Evolutionary conservation across 1,140 invertebrate species (phyloP), one percentile per base, ranked within the genome.

Genomic region (Limonius californicus): DNA sequence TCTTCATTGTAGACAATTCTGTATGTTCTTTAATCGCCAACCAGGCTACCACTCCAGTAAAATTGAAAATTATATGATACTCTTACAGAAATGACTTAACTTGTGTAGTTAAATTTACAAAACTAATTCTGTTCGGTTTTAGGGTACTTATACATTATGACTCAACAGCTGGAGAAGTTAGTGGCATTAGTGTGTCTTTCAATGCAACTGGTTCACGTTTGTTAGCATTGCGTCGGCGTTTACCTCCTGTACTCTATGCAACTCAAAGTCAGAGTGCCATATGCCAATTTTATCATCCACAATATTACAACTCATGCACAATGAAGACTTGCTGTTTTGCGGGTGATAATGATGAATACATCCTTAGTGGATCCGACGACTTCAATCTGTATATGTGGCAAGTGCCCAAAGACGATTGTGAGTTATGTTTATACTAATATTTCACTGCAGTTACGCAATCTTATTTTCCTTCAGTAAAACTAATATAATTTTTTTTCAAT

Each of bases 241-340:
- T 93, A 59, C 87, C 91, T 0, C 93, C 94, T 0, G 89, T 94
- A 1, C 77, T 97, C 0, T 98, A 94, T 73, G 79, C 81, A 0
- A 80, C 90, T 0, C 79, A 86, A 58, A 85, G 84, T 4, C 76
- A 86, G 0, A 81, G 84, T 18, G 85, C 89, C 0, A 73, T 90
- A 16, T 90, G 87, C 59, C 89, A 95, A 77, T 96, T 98, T 77
- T 92, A 95, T 76, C 90, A 95, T 75, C 83, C 86, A 19, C 90
- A 91, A 60, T 98, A 97, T 76, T 96, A 94, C 68, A 97, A 97
- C 76, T 95, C 92, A 1, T 97, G 94, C 75, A 97, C 95, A 0
- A 96, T 97, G 92, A 98, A 98, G 78, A 95, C 92, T 62, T 96
- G 94, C 71, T 90, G 87, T 54, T 97, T 97, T 82, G 94, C 91